Conservation (phyloP, 2,113 vertebrate genomes). For the Mola mola region DNA sequence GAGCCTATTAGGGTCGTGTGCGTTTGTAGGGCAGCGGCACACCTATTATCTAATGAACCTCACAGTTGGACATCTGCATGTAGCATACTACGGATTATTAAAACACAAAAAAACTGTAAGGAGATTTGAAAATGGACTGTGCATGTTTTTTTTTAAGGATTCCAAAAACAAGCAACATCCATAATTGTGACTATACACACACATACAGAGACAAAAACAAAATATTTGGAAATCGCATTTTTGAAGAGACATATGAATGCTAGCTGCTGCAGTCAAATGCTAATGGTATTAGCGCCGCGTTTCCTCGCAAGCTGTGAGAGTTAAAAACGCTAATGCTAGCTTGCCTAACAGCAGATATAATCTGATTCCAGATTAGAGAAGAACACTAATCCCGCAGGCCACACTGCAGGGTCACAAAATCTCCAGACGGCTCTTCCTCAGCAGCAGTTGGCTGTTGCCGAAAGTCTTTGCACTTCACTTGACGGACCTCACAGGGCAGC, state of each 20-base stretch:
- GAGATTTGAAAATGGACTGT: background rate
- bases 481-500: background rate
- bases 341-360: slow-evolving; percentile 62
- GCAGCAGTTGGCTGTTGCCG: slow-evolving; percentile 50
- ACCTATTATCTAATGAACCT: slow-evolving; percentile 53
- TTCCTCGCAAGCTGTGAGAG: slow-evolving; percentile 18
- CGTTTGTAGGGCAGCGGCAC: slow-evolving; percentile 40
- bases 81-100: slow-evolving; percentile 22
- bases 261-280: background rate
- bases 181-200: too few species aligned
- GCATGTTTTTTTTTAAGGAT: background rate
- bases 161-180: background rate
- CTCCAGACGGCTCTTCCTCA: slow-evolving; percentile 71
- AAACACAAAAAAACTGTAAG: slow-evolving; percentile 27
- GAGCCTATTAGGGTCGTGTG: slow-evolving; percentile 30
- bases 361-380: slow-evolving; percentile 82
- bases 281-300: slow-evolving; percentile 9
- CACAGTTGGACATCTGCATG: slow-evolving; percentile 26
- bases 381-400: slow-evolving; percentile 72
- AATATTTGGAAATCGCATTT: background rate
- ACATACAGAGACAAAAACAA: background rate
- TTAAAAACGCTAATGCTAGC: slow-evolving; percentile 66
- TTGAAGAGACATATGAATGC: background rate
- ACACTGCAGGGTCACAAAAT: slow-evolving; percentile 73
- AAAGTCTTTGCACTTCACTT: slow-evolving; percentile 46